Evolutionary conservation across 2,113 vertebrate genomes (phyloP), one percentile per base, ranked within the genome.

Genomic region (Chlorodrepanis virens): DNA sequence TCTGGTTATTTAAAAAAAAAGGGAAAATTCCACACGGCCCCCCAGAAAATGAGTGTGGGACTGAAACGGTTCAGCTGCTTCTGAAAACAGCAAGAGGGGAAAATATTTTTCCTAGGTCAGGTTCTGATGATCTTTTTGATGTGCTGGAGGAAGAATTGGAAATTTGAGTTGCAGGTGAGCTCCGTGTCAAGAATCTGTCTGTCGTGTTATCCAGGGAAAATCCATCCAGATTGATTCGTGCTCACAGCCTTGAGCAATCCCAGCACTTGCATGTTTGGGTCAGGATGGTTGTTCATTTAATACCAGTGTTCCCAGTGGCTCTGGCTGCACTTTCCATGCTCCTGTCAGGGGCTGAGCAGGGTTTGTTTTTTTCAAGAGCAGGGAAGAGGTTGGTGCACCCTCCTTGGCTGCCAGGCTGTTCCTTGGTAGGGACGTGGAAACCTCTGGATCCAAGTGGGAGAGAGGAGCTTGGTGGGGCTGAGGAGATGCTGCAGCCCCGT

Each of bases 131-230:
- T 67, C n/a, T 83, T 90, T 71, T 61, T 57, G 80, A 47, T 81
- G 24, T 1, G 3, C 44, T 88, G 59, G 82, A 96, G 47, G 52
- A 63, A 33, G 52, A 67, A n/a, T 1, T 88, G 84, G 91, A 91
- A 94, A 91, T 21, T 76, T 77, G 92, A 91, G 56, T 31, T 0
- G 19, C 82, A 93, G 82, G 90, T 95, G 84, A 81, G 76, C 12
- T 35, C 20, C 27, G 37, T 82, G 89, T 96, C 94, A 95, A 72
- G 87, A 95, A 88, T 87, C 52, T 93, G 80, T 76, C 89, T 71
- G 40, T 78, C 1, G 0, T 12, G 37, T 69, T 50, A 56, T 18
- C 67, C 69, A 11, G 37, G 69, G 80, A 75, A 84, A 94, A 84
- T 17, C 68, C 69, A 29, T 70, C 69, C 54, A 40, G 45, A 35